These are phyloP conservation scores for Diadema setosum DNA, from an alignment of 35 echinoderm and acorn worm species.

Conservation along the genomic window DNA sequence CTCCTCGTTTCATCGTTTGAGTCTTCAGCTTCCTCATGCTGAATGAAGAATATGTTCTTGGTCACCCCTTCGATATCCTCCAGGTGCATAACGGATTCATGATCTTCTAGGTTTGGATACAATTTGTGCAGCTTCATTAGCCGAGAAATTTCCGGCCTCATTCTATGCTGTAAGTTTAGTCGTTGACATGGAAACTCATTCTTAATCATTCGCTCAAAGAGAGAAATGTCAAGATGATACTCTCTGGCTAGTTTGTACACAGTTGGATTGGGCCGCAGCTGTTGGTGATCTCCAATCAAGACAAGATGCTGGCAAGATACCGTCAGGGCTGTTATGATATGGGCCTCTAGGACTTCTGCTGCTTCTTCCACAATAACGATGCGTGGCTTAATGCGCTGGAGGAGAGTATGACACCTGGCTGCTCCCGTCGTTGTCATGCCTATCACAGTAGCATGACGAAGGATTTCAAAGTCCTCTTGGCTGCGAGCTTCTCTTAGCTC, in stretches of 20 bases:
- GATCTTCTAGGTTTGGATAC: conserved; percentile 64
- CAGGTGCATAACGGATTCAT: conserved; percentile 23
- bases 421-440: conserved; percentile 97
- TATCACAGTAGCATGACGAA: conserved; percentile 50
- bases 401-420: conserved; percentile 55
- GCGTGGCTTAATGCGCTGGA: conserved; percentile 64
- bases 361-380: conserved; percentile 94
- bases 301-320: conserved; percentile 82
- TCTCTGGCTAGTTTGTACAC: conserved; percentile 68
- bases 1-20: conserved; percentile 60
- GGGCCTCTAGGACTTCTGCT: conserved; percentile 91
- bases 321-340: conserved; percentile 77
- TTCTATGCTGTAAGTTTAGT: conserved; percentile 71
- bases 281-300: conserved; percentile 93
- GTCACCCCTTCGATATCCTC: conserved; percentile 52
- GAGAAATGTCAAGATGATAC: conserved; percentile 69
- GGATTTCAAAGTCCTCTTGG: conserved; percentile 68
- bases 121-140: conserved; percentile 67
- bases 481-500: conserved; percentile 53
- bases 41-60: conserved; percentile 65
- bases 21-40: conserved; percentile 53
- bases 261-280: conserved; percentile 90
- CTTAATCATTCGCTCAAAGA: conserved; percentile 88
- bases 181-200: conserved; percentile 49
- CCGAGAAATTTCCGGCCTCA: conserved; percentile 79